Conservation (phyloP, 2,888 invertebrate species). For the Ichneumon xanthorius region DNA sequence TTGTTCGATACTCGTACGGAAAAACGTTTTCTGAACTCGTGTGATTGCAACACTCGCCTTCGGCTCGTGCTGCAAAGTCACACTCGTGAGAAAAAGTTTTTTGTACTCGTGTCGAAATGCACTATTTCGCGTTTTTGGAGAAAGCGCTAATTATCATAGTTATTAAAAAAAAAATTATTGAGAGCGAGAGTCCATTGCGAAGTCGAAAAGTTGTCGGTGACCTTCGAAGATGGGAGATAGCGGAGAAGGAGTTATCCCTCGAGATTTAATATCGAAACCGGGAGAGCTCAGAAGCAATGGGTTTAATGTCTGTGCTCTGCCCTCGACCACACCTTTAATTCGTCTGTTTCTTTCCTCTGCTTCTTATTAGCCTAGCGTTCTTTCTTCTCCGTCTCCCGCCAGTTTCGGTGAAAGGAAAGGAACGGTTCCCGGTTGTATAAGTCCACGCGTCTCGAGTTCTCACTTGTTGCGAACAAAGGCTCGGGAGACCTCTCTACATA, state of each 20-base stretch:
- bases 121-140: not conserved
- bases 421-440: conserved; percentile 36
- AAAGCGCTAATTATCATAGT: not conserved
- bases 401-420: conserved; percentile 67
- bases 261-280: conserved; percentile 41
- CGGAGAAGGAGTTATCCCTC: conserved; percentile 37
- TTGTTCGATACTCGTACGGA: too few species aligned
- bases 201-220: conserved; percentile 37
- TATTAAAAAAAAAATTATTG: not conserved
- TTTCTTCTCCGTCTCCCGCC: conserved; percentile 21
- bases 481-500: not conserved
- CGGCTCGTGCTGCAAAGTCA: too few species aligned
- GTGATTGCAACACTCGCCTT: too few species aligned
- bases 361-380: conserved; percentile 1
- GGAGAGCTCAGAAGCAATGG: conserved; percentile 25
- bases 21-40: too few species aligned
- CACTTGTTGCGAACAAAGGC: conserved; percentile 52
- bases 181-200: not conserved
- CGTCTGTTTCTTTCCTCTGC: conserved; percentile 27
- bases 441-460: conserved; percentile 50
- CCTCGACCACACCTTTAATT: conserved; percentile 61
- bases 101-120: too few species aligned
- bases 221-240: conserved; percentile 39
- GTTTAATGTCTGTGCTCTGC: conserved; percentile 53
- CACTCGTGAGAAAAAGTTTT: too few species aligned